Evolutionary conservation across 2,888 invertebrate species (phyloP).

Genomic region (Pyrochroa serraticornis): DNA sequence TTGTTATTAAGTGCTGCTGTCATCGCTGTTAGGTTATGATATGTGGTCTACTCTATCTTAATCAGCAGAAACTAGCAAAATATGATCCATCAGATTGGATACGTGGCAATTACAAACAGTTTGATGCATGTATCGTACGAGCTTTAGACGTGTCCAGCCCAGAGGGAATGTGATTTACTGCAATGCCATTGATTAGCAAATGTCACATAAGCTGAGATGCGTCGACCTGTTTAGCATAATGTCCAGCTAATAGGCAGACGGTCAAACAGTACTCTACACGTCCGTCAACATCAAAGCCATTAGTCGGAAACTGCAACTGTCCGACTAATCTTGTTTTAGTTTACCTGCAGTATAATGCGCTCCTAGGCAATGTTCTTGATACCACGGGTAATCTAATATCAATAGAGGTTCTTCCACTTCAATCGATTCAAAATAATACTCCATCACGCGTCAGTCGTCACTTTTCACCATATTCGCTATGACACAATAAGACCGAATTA

Average conservation of each 20-base stretch:
- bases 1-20: no score
- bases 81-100: constrained; percentile 45
- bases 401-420: constrained; percentile 3
- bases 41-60: constrained; percentile 35
- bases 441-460: constrained; percentile 6
- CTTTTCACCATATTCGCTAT: constrained; percentile 6
- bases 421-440: background rate
- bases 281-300: constrained; percentile 52
- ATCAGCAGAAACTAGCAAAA: constrained; percentile 40
- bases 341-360: constrained; percentile 34
- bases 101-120: constrained; percentile 47
- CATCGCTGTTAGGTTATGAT: background rate
- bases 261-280: constrained; percentile 46
- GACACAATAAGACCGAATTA: constrained; percentile 11
- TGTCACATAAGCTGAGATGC: constrained; percentile 54
- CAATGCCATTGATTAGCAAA: constrained; percentile 54
- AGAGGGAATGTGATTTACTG: constrained; percentile 56
- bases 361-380: constrained; percentile 25
- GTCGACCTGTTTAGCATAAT: constrained; percentile 55
- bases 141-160: constrained; percentile 51
- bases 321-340: constrained; percentile 44
- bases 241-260: constrained; percentile 53
- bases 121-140: constrained; percentile 48
- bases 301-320: constrained; percentile 41
- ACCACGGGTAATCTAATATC: constrained; percentile 18